Conservation (phyloP, 2,797 vertebrate genomes). For the Phoebastria nigripes region DNA sequence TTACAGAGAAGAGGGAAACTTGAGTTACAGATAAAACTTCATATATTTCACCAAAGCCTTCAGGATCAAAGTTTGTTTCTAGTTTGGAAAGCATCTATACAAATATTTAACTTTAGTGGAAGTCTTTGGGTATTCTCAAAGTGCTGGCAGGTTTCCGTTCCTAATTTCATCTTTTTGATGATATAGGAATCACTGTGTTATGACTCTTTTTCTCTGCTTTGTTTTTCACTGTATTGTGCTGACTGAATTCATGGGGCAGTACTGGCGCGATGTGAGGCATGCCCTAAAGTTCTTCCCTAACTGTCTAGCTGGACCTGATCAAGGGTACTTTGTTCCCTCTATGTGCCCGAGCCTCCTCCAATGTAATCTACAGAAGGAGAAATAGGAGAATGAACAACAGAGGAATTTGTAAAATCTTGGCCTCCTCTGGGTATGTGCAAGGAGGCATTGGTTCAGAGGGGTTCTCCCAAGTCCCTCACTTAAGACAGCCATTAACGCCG, state of each 20-base stretch:
- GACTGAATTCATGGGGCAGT: background rate
- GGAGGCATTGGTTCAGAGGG: background rate
- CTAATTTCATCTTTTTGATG: background rate
- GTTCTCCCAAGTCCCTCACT: background rate
- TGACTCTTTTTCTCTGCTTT: background rate
- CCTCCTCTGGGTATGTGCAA: background rate
- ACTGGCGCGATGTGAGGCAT: background rate
- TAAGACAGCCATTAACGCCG: background rate
- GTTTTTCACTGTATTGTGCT: background rate
- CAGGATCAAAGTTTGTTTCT: background rate
- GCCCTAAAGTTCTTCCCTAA: background rate
- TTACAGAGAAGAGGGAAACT: background rate
- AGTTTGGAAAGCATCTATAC: background rate
- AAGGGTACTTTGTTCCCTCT: background rate
- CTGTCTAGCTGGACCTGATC: background rate
- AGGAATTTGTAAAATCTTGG: background rate
- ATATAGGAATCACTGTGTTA: background rate
- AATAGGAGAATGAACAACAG: background rate
- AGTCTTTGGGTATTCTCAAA: background rate
- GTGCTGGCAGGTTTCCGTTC: background rate
- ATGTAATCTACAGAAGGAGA: background rate
- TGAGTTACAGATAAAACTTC: background rate
- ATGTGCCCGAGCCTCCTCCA: background rate
- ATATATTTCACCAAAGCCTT: background rate
- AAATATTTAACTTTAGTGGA: background rate